A percentile compares a stretch with the other conserved stretches of the same genome.
Conservation (phyloP, 1,140 invertebrate species). For the Drosophila biarmipes region DNA sequence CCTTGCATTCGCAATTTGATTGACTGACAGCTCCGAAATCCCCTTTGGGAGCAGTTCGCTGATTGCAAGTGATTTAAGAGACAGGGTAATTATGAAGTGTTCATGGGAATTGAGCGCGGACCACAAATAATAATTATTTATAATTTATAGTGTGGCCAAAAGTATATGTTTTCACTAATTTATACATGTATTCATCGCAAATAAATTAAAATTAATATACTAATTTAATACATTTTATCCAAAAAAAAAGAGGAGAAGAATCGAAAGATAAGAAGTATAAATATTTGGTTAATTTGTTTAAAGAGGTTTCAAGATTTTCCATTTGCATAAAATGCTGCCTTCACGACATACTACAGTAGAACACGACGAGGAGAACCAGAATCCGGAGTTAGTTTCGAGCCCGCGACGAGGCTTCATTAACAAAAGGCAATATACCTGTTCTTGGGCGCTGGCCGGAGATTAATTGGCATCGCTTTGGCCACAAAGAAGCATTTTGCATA, state of each 20-base stretch:
- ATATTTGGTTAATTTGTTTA: conserved; percentile 72
- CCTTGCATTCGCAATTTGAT: conserved; percentile 9
- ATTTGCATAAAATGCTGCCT: conserved; percentile 73
- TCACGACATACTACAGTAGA: conserved; percentile 31
- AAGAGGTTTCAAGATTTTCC: conserved; percentile 71
- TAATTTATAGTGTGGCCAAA: conserved; percentile 15
- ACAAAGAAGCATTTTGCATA: conserved; percentile 61
- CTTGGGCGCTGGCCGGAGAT: conserved; percentile 58
- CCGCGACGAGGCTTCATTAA: conserved; percentile 58
- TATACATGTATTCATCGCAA: conserved; percentile 29
- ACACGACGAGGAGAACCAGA: conserved; percentile 35
- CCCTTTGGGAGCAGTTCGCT: conserved; percentile 34
- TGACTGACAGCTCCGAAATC: conserved; percentile 35
- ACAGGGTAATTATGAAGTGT: conserved; percentile 28
- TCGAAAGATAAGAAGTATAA: conserved; percentile 47
- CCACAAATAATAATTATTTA: conserved; percentile 11
- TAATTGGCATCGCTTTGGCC: conserved; percentile 56
- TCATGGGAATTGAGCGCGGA: conserved; percentile 38
- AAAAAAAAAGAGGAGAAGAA: conserved; percentile 8
- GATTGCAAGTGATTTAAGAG: conserved; percentile 37
- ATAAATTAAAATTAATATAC: conserved; percentile 64
- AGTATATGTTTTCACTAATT: conserved; percentile 6
- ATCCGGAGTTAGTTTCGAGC: conserved; percentile 35
- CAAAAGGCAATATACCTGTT: conserved; percentile 73
- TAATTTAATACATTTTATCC: conserved; percentile 29